Evolutionary conservation across 2,888 invertebrate species (phyloP), one percentile per base, ranked within the genome.

Genomic region (Penaeus monodon): DNA sequence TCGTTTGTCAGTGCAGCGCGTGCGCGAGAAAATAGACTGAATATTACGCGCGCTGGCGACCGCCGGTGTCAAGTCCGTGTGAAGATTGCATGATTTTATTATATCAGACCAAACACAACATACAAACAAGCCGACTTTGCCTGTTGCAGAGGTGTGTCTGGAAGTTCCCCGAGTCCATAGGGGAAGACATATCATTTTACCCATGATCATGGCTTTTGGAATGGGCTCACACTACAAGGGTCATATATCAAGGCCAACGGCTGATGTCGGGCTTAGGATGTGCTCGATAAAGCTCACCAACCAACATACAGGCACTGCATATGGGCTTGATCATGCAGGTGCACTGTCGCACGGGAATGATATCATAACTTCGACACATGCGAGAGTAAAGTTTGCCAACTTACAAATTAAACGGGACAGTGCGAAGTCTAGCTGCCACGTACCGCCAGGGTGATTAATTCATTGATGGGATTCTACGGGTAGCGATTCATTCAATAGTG

Each of bases 11-110:
- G 57, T 12, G 3, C 14, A 17, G 14, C 33, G 27, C 24, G 24
- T 33, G 6, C 24, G n/a, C 49, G 10, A 68, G 4, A 81, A 63
- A 76, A 77, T 29, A 29, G 38, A 63, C 66, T 20, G 14, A 33
- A 65, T 70, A 84, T 68, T 66, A 74, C 65, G 6, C n/a, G 4
- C 27, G 81, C 68, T 68, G 64, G 81, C 78, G 77, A 63, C 63
- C 38, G 38, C 65, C 78, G 86, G 86, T 81, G 81, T 68, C 86
- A 38, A 22, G 63, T 14, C 24, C 77, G 81, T 70, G 85, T 81
- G 85, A 85, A 85, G 76, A 85, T 85, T 85, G 85, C 81, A 85
- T 86, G 86, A 86, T 86, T 86, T 86, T 86, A 85, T 86, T 86
- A 86, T 86, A 86, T 86, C 80, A 80, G 57, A 80, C 81, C 86